phyloP scores from a whole-genome alignment of 2,888 invertebrate genomes.

The Heliconius charithonia region DNA sequence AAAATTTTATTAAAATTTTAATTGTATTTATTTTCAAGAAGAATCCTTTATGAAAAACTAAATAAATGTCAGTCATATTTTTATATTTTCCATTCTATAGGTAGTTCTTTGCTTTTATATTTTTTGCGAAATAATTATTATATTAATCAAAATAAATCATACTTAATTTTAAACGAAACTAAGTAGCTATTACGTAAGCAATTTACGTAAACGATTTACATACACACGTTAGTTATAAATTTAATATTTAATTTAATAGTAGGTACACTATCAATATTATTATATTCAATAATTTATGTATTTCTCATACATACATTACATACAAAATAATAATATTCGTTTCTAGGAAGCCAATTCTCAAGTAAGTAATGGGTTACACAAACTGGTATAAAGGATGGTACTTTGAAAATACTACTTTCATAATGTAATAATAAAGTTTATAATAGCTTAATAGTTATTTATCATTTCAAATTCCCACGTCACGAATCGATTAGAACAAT shows the following conservation, averaged over 20 bases:
- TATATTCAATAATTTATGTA: constrained; percentile 9
- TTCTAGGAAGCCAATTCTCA: constrained; percentile 22
- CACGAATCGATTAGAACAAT: constrained; percentile 42
- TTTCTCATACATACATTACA: constrained; percentile 17
- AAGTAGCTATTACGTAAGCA: not conserved
- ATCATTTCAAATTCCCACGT: constrained; percentile 36
- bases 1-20: no score
- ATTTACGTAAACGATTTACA: not conserved
- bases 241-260: constrained; percentile 12
- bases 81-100: not conserved
- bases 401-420: constrained; percentile 5
- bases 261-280: not conserved
- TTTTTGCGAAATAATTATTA: not conserved
- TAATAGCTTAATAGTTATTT: constrained; percentile 1
- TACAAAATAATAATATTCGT: constrained; percentile 18
- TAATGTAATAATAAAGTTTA: not conserved
- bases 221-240: not conserved
- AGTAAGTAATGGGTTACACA: constrained; percentile 13
- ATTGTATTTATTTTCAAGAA: no score
- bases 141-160: not conserved
- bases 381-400: not conserved
- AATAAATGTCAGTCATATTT: not conserved
- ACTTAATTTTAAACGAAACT: not conserved
- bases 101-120: not conserved
- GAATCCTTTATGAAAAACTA: no score